These are phyloP conservation scores for Aricia artaxerxes DNA, from an alignment of 2,888 invertebrate genomes.

Conservation along the genomic window DNA sequence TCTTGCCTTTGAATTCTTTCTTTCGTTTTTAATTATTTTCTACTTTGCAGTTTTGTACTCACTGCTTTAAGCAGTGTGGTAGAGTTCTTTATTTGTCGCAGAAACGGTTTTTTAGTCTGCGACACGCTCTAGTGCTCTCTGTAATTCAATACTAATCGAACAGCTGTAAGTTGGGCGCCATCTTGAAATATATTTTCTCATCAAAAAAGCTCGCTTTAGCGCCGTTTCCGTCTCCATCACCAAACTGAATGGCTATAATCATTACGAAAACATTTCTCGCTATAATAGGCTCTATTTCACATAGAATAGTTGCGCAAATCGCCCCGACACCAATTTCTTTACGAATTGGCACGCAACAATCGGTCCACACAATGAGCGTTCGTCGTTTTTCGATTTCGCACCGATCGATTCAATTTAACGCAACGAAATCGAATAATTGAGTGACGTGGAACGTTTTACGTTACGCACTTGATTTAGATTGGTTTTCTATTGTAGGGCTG, in stretches of 20 bases:
- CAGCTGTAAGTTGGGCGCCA: conserved; percentile 63
- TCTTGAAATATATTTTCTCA: conserved; percentile 48
- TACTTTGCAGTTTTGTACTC: too few relatives aligned
- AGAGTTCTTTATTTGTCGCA: background rate
- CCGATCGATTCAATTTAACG: conserved; percentile 48
- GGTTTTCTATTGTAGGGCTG: conserved; percentile 28
- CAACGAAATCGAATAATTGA: conserved; percentile 36
- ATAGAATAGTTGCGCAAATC: conserved; percentile 45
- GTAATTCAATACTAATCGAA: conserved; percentile 33
- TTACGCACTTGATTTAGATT: conserved; percentile 30
- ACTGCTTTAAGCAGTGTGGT: background rate
- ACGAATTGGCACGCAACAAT: conserved; percentile 53
- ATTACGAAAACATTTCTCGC: conserved; percentile 42
- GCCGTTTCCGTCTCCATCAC: conserved; percentile 55
- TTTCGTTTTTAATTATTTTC: too few relatives aligned
- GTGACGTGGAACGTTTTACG: conserved; percentile 29
- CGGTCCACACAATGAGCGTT: conserved; percentile 47
- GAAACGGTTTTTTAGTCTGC: background rate
- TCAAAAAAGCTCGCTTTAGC: conserved; percentile 54
- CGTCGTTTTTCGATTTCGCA: conserved; percentile 52
- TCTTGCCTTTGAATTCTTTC: too few relatives aligned
- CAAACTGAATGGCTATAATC: conserved; percentile 47
- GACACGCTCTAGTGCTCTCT: background rate
- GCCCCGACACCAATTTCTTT: conserved; percentile 50
- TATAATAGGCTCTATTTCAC: conserved; percentile 46